phyloP scores from a whole-genome alignment of 2,797 vertebrate species.

The Garrulus glandarius region DNA sequence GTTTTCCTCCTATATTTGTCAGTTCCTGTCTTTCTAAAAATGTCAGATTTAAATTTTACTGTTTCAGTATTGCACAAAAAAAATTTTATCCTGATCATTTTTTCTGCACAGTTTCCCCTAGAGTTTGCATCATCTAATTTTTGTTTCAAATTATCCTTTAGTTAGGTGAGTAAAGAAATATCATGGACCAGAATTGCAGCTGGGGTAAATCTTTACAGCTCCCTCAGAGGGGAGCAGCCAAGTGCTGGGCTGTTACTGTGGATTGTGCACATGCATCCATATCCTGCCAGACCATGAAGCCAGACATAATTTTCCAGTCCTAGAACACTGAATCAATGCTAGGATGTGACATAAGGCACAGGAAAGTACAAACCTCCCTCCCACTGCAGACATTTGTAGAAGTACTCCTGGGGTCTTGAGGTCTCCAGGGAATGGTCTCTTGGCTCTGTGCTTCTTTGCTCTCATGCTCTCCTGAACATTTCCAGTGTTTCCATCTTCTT shows the following conservation, averaged over 20 bases:
- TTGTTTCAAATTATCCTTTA: background rate
- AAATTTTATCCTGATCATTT: background rate
- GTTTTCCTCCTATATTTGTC: background rate
- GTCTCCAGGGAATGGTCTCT: background rate
- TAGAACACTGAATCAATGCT: background rate
- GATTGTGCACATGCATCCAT: rapidly evolving
- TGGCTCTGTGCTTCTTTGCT: background rate
- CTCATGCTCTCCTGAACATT: background rate
- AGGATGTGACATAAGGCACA: background rate
- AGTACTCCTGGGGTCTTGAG: rapidly evolving
- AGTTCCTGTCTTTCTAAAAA: background rate
- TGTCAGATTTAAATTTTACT: background rate
- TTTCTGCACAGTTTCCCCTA: background rate
- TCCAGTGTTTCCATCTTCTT: background rate
- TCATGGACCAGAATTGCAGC: background rate
- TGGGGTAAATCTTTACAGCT: background rate
- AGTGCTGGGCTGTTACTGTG: background rate
- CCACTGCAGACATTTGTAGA: background rate
- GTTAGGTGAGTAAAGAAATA: background rate
- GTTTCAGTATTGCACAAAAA: background rate
- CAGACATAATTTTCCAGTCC: background rate
- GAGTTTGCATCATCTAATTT: background rate
- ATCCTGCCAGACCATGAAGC: background rate
- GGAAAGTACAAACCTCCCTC: background rate
- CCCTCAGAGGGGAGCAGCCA: background rate